phyloP scores from a whole-genome alignment of 2,113 vertebrate species.

The Gallinago paraguaiae region DNA sequence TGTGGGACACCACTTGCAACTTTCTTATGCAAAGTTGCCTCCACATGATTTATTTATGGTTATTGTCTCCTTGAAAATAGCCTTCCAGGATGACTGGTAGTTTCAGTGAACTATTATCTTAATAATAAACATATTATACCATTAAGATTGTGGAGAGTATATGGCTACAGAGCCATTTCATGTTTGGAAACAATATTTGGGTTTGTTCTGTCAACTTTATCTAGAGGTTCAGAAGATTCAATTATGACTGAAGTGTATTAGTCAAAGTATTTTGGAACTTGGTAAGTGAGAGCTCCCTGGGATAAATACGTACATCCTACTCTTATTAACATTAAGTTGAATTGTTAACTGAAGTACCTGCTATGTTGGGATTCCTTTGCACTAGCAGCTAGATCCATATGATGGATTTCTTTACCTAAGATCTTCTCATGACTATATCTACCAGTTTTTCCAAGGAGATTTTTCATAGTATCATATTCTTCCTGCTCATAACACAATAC shows the following conservation, averaged over 20 bases:
- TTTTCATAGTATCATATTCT: not conserved
- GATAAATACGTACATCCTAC: not conserved
- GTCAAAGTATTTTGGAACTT: not conserved
- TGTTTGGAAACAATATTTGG: not conserved
- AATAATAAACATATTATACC: not conserved
- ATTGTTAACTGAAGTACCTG: not conserved
- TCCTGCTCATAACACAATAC: not conserved
- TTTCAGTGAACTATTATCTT: not conserved
- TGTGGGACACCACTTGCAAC: fast-evolving
- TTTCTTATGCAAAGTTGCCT: not conserved
- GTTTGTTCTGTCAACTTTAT: not conserved
- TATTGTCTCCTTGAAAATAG: not conserved
- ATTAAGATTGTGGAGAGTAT: not conserved
- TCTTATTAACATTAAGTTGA: not conserved
- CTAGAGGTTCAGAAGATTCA: not conserved
- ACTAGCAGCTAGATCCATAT: not conserved
- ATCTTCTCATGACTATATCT: not conserved
- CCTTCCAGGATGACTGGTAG: not conserved
- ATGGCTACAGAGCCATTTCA: not conserved
- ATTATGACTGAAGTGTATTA: not conserved
- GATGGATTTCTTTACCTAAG: not conserved
- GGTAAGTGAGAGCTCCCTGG: not conserved
- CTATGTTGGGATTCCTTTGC: not conserved
- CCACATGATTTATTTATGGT: not conserved
- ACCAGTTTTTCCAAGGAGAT: not conserved